These are phyloP conservation scores for Papilio protenor DNA, from an alignment of 2,888 invertebrate species.

Conservation along the genomic window DNA sequence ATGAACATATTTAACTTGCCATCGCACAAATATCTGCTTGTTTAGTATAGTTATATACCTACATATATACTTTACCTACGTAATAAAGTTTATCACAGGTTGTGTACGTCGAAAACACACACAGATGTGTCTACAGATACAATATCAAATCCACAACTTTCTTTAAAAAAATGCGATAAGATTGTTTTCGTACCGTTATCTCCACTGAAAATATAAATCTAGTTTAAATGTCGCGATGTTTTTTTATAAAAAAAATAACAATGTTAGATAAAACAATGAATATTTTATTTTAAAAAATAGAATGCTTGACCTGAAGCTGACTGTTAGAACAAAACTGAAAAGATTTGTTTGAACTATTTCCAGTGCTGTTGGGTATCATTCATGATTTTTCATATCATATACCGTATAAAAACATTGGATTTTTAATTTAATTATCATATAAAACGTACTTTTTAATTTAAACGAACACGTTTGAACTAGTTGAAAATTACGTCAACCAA, in stretches of 20 bases:
- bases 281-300: not conserved
- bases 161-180: no score
- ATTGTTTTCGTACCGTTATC: no score
- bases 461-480: not conserved
- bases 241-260: not conserved
- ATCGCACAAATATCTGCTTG: no score
- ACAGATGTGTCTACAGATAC: not conserved
- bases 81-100: no score
- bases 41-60: no score
- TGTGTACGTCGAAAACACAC: no score
- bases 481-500: not conserved
- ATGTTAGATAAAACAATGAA: constrained; percentile 1
- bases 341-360: constrained; percentile 10
- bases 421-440: not conserved
- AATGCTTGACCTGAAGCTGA: constrained; percentile 2
- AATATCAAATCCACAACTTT: not conserved
- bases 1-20: no score
- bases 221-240: not conserved
- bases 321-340: not conserved
- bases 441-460: not conserved
- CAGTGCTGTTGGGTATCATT: not conserved
- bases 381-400: not conserved
- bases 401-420: not conserved
- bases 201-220: not conserved
- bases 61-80: no score